A percentile compares a stretch with the other conserved stretches of the same genome.
These are phyloP conservation scores for Drosophila colorata DNA, from an alignment of 2,888 invertebrate species.

Conservation along the genomic window DNA sequence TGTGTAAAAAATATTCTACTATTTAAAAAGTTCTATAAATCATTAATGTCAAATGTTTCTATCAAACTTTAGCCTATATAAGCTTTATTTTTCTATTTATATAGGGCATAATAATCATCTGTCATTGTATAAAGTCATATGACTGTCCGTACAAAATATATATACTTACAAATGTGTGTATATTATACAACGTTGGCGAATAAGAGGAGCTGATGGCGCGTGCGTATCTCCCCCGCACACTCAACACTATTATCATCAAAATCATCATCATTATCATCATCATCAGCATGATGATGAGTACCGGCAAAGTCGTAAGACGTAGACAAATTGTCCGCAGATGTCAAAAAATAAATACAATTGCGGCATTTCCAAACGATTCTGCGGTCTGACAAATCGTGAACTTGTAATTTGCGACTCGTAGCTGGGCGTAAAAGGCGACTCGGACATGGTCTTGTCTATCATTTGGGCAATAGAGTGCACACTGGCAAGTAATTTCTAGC, in stretches of 20 bases:
- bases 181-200: too few relatives aligned
- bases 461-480: conserved; percentile 22
- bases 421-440: not conserved
- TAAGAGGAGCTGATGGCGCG: conserved; percentile 59
- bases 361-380: conserved; percentile 70
- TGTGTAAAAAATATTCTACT: too few relatives aligned
- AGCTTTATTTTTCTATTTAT: not conserved
- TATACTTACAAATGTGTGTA: conserved; percentile 37
- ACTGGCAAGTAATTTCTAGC: conserved; percentile 39
- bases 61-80: too few relatives aligned
- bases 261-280: conserved; percentile 32
- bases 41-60: too few relatives aligned
- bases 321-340: conserved; percentile 68
- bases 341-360: conserved; percentile 57
- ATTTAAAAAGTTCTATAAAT: too few relatives aligned
- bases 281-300: conserved; percentile 30
- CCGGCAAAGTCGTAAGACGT: conserved; percentile 27
- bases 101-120: conserved; percentile 15
- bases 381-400: conserved; percentile 66
- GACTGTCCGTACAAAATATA: conserved; percentile 6
- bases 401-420: conserved; percentile 70
- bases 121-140: conserved; percentile 25
- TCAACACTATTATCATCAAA: conserved; percentile 5
- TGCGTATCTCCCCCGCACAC: conserved; percentile 43
- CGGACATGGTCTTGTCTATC: conserved; percentile 28